These are phyloP conservation scores for Megaceryle maxima DNA, from an alignment of 2,113 vertebrate genomes.

Conservation along the genomic window DNA sequence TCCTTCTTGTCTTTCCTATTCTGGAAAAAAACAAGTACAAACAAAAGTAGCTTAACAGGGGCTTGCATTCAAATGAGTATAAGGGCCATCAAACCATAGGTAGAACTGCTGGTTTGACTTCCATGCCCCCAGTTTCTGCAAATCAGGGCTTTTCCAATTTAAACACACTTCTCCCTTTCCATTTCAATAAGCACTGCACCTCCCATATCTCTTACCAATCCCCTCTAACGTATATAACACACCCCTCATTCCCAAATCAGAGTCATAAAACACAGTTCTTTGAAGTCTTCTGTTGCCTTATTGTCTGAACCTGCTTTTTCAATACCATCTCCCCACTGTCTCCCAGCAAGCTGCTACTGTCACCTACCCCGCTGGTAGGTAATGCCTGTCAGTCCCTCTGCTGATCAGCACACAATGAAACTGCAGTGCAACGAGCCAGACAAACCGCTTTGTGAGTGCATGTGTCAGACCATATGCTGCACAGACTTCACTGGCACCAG, in stretches of 20 bases:
- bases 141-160: background rate
- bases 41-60: background rate
- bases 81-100: background rate
- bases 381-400: background rate
- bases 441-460: background rate
- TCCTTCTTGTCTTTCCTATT: background rate
- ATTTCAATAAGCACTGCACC: background rate
- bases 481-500: background rate
- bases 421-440: background rate
- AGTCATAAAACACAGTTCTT: background rate
- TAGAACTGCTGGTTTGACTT: background rate
- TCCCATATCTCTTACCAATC: background rate
- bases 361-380: accelerated
- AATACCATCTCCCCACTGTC: background rate
- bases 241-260: background rate
- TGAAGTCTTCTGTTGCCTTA: background rate
- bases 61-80: background rate
- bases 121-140: background rate
- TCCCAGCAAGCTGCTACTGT: background rate
- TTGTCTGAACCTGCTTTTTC: background rate
- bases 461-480: background rate
- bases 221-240: background rate
- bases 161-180: background rate
- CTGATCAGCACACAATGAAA: background rate
- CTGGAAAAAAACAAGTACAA: background rate